Conservation (phyloP, 2,797 vertebrate species). For the Cephalopachus bancanus region DNA sequence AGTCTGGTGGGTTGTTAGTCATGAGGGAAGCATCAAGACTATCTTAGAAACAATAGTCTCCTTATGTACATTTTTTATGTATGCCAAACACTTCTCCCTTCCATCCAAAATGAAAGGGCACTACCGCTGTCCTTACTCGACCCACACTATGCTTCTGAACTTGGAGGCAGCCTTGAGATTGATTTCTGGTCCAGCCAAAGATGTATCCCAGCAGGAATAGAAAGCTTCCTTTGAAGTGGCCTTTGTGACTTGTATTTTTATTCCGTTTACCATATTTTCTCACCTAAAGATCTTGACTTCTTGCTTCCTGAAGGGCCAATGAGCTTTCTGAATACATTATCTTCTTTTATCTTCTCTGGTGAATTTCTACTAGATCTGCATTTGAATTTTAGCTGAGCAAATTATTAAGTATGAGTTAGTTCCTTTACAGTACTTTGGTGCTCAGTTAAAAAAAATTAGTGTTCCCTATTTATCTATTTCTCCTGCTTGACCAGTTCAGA, state of each 20-base stretch:
- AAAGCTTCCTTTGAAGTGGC: not conserved
- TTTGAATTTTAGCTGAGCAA: not conserved
- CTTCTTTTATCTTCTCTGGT: not conserved
- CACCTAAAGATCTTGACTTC: not conserved
- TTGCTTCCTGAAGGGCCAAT: not conserved
- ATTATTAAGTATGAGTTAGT: not conserved
- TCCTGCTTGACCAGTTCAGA: not conserved
- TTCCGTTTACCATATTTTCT: not conserved
- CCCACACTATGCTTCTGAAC: not conserved
- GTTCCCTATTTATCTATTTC: not conserved
- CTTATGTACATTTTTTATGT: not conserved
- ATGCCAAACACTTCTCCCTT: fast-evolving
- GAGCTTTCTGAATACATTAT: not conserved
- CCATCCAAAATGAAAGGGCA: not conserved
- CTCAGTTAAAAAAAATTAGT: not conserved
- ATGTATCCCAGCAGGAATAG: not conserved
- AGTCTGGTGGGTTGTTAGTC: too few relatives aligned
- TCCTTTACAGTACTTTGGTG: not conserved
- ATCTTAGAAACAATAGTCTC: not conserved
- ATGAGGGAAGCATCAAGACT: too few relatives aligned
- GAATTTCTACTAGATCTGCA: not conserved
- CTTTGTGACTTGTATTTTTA: not conserved
- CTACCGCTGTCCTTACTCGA: not conserved
- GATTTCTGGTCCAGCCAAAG: not conserved
- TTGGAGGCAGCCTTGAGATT: not conserved